Evolutionary conservation across 2,797 vertebrate genomes (phyloP).

Genomic region (Lutjanus campechanus): DNA sequence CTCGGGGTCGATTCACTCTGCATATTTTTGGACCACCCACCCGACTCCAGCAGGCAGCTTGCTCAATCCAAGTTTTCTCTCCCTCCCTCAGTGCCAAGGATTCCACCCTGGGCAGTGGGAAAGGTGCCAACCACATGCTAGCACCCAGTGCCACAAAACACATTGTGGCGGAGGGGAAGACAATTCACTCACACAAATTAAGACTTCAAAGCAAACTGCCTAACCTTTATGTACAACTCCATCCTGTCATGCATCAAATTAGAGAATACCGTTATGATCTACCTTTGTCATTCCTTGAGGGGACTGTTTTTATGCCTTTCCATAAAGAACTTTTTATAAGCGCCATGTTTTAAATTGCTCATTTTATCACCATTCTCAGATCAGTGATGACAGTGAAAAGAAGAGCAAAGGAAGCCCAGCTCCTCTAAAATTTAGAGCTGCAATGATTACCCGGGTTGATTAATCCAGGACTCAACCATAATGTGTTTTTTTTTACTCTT

Average conservation of each 20-base stretch:
- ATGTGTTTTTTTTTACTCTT: no score
- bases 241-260: constrained; percentile 16
- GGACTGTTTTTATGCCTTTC: background rate
- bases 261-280: background rate
- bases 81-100: constrained; percentile 80
- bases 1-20: constrained; percentile 41
- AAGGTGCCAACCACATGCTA: constrained; percentile 82
- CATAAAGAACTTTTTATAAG: constrained; percentile 16
- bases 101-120: constrained; percentile 82
- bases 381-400: constrained; percentile 3
- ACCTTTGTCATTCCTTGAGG: background rate
- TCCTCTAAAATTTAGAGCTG: background rate
- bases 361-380: constrained; percentile 7
- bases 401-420: background rate
- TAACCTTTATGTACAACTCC: constrained; percentile 26
- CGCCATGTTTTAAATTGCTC: background rate
- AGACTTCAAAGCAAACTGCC: constrained; percentile 16
- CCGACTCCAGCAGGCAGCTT: constrained; percentile 70
- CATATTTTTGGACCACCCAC: constrained; percentile 76
- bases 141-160: constrained; percentile 68
- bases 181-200: constrained; percentile 46
- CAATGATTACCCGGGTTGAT: no score
- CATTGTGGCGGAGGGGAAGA: constrained; percentile 60
- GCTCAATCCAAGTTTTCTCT: constrained; percentile 74
- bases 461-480: no score